Evolutionary conservation across 2,888 invertebrate genomes (phyloP).

Genomic region (Melanargia galathea): DNA sequence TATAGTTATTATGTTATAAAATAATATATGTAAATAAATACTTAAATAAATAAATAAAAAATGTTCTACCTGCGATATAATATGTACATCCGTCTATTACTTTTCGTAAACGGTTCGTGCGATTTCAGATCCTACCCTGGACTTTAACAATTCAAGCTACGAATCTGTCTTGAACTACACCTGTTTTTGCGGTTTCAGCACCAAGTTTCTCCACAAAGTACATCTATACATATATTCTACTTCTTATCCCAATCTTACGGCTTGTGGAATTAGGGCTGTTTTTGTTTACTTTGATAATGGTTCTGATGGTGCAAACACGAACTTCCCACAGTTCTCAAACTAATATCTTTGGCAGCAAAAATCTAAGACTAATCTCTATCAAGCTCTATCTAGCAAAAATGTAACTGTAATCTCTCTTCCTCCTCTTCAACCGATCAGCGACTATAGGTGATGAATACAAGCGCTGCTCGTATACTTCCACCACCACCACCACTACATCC

Average conservation of each 20-base stretch:
- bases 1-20: too few relatives aligned
- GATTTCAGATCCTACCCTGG: conserved; percentile 1
- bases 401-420: too few relatives aligned
- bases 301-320: conserved; percentile 46
- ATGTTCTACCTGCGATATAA: too few relatives aligned
- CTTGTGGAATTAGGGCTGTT: background rate
- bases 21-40: too few relatives aligned
- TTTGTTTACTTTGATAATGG: background rate
- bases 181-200: conserved; percentile 37
- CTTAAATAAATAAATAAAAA: too few relatives aligned
- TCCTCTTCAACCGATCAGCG: too few relatives aligned
- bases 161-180: conserved; percentile 27
- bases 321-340: conserved; percentile 55
- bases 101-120: background rate
- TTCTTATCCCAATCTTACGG: background rate
- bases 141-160: background rate
- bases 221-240: conserved; percentile 20
- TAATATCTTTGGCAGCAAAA: conserved; percentile 68
- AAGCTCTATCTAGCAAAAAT: too few relatives aligned
- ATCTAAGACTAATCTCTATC: conserved; percentile 46
- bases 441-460: too few relatives aligned
- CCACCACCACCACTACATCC: too few relatives aligned
- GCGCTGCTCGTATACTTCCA: too few relatives aligned
- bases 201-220: conserved; percentile 40
- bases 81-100: too few relatives aligned